Evolutionary conservation across 1,140 invertebrate genomes (phyloP).

Genomic region (Calephelis virginiensis): DNA sequence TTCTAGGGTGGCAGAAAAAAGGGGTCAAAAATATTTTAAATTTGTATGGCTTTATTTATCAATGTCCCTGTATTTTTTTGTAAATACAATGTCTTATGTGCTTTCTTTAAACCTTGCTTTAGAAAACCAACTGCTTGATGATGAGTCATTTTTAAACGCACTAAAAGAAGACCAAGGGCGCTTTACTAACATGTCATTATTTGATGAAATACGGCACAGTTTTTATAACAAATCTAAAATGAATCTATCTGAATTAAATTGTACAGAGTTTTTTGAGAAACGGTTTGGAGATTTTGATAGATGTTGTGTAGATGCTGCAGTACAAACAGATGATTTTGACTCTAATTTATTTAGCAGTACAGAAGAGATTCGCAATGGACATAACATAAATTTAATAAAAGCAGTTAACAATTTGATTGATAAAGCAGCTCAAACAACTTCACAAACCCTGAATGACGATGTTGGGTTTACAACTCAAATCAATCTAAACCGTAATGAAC

Average conservation of each 20-base stretch:
- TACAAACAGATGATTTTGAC: conserved; percentile 43
- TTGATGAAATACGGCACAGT: conserved; percentile 63
- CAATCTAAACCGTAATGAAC: too few species aligned
- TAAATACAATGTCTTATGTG: not conserved
- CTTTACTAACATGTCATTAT: conserved; percentile 57
- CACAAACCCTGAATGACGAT: too few species aligned
- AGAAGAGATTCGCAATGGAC: conserved; percentile 12
- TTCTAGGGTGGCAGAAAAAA: not conserved
- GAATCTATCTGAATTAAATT: conserved; percentile 33
- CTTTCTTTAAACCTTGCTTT: conserved; percentile 20
- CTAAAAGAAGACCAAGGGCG: conserved; percentile 58
- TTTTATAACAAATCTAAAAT: conserved; percentile 48
- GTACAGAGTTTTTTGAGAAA: conserved; percentile 34
- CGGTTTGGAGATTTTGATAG: conserved; percentile 27
- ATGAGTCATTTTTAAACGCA: conserved; percentile 59
- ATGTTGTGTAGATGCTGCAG: conserved; percentile 31
- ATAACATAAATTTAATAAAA: conserved; percentile 10
- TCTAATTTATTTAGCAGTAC: conserved; percentile 16
- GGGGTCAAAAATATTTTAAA: not conserved
- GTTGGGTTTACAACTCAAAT: too few species aligned
- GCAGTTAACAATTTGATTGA: not conserved
- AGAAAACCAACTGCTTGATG: conserved; percentile 63
- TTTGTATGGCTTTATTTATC: not conserved
- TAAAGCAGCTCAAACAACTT: conserved; percentile 31
- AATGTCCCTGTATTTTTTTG: not conserved